Percentiles rank a stretch among this genome's conserved stretches.
Conservation (phyloP, 2,888 invertebrate species). For the Meiosimyza platycephala region DNA sequence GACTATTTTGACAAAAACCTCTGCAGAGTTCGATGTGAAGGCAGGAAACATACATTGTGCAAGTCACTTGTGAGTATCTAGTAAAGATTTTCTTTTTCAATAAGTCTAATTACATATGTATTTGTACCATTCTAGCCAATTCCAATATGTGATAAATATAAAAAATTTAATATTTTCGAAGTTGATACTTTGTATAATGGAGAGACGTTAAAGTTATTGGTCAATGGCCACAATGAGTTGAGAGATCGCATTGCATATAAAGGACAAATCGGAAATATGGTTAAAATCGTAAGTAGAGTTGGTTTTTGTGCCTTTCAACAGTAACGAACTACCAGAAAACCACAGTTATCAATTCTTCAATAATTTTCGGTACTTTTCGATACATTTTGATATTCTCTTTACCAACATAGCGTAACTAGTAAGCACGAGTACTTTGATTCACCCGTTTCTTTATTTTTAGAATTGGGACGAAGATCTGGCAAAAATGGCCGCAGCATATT, state of each 20-base stretch:
- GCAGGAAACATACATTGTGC: conserved; percentile 11
- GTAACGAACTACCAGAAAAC: too few relatives aligned
- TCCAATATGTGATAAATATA: neutral
- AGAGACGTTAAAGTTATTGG: conserved; percentile 27
- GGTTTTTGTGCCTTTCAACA: too few relatives aligned
- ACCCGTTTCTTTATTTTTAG: neutral
- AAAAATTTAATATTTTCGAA: neutral
- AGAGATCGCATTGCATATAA: conserved; percentile 47
- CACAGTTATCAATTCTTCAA: too few relatives aligned
- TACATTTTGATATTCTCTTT: too few relatives aligned
- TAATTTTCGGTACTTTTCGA: too few relatives aligned
- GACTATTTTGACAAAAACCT: neutral
- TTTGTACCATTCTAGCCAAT: neutral
- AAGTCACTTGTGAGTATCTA: conserved; percentile 4
- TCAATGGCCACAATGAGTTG: conserved; percentile 48
- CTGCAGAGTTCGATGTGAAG: neutral
- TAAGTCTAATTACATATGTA: too few relatives aligned
- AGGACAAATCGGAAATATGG: conserved; percentile 47
- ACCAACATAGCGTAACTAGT: too few relatives aligned
- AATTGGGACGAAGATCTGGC: conserved; percentile 23
- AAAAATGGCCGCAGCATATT: conserved; percentile 7
- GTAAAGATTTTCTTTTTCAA: too few relatives aligned
- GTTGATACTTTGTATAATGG: neutral
- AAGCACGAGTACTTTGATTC: too few relatives aligned
- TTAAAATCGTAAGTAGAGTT: conserved; percentile 36